Evolutionary conservation across 2,888 invertebrate genomes (phyloP).

Genomic region (Oscheius sp.): DNA sequence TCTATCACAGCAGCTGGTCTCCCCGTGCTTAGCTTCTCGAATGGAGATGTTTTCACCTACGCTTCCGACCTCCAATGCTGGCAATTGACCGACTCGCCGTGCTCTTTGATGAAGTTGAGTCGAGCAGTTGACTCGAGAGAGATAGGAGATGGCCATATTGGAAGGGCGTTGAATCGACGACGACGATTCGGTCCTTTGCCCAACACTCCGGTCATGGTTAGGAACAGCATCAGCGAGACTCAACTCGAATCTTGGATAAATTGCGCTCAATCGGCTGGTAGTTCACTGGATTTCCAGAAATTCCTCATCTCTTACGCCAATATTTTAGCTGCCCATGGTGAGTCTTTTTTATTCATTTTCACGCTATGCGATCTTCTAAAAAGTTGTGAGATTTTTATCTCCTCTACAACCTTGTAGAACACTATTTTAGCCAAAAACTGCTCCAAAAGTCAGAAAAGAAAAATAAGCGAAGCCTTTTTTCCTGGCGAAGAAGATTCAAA

Average conservation of each 20-base stretch:
- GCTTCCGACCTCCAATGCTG: constrained; percentile 27
- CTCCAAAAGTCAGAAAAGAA: no score
- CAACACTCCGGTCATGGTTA: constrained; percentile 16
- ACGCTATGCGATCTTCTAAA: no score
- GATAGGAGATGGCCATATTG: constrained; percentile 34
- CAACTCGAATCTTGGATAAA: constrained; percentile 31
- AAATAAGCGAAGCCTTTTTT: no score
- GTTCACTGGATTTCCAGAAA: constrained; percentile 15
- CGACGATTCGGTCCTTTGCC: constrained; percentile 24
- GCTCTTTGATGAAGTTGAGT: constrained; percentile 13
- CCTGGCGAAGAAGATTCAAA: background rate
- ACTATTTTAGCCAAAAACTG: no score
- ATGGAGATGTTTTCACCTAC: constrained; percentile 46
- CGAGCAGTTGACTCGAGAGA: background rate
- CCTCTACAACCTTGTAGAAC: no score
- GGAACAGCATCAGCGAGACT: constrained; percentile 21
- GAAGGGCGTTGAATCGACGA: constrained; percentile 35
- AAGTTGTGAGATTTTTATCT: no score
- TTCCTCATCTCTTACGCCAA: constrained; percentile 13
- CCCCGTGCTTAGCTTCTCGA: constrained; percentile 42
- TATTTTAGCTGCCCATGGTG: constrained; percentile 20
- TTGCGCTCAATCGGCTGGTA: constrained; percentile 23
- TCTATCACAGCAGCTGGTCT: constrained; percentile 33
- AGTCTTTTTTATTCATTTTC: no score
- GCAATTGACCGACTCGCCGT: constrained; percentile 23